Percentiles rank a stretch among this genome's conserved stretches.
phyloP scores from a whole-genome alignment of 2,113 vertebrate species.

The Hemicordylus capensis region DNA sequence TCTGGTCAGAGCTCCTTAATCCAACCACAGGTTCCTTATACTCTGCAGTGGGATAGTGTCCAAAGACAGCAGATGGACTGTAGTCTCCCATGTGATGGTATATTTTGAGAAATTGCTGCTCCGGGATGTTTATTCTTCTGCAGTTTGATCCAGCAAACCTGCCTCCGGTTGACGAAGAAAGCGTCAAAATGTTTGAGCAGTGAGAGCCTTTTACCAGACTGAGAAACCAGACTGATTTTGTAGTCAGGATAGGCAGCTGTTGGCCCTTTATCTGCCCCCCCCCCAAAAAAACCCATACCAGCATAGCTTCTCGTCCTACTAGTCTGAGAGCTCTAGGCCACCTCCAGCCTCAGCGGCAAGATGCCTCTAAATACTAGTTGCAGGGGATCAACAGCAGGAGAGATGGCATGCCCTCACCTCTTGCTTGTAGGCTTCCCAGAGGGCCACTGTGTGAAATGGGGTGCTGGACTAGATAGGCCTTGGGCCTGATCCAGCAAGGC shows the following conservation, averaged over 20 bases:
- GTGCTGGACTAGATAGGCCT: too few species aligned
- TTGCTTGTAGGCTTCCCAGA: too few species aligned
- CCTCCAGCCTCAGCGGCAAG: too few species aligned
- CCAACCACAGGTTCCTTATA: background rate
- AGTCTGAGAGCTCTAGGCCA: too few species aligned
- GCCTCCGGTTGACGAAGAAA: background rate
- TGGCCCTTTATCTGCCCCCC: background rate
- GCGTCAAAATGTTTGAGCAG: too few species aligned
- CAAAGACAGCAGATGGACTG: background rate
- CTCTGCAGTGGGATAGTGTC: background rate
- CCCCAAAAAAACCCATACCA: background rate
- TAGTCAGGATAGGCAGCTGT: background rate
- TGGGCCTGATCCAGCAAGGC: too few species aligned
- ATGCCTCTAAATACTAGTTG: too few species aligned
- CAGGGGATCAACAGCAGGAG: too few species aligned
- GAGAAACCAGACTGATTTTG: background rate
- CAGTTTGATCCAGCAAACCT: background rate
- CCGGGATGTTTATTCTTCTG: background rate
- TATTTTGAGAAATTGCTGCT: background rate
- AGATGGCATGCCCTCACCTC: too few species aligned
- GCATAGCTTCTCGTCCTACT: too few species aligned
- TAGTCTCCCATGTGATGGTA: background rate
- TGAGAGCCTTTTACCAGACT: background rate
- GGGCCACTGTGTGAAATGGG: too few species aligned
- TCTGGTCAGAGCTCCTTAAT: background rate